These are phyloP conservation scores for Psittacula derbiana DNA, from an alignment of 2,797 vertebrate genomes.

Conservation along the genomic window DNA sequence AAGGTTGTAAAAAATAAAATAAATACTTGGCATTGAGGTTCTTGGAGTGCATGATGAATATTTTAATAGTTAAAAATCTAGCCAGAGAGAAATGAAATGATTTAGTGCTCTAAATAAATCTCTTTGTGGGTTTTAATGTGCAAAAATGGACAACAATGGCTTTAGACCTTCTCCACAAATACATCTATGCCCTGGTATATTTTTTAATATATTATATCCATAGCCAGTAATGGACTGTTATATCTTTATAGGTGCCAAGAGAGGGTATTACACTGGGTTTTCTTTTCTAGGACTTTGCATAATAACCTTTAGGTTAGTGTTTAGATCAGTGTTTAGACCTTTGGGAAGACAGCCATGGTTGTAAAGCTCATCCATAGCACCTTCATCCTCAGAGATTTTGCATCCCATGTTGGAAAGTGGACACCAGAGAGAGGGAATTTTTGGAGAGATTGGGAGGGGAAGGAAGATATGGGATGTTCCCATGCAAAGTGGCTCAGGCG, in stretches of 20 bases:
- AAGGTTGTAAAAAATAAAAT: conserved; percentile 66
- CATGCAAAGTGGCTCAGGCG: neutral
- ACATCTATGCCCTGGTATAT: conserved; percentile 45
- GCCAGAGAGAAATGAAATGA: conserved; percentile 74
- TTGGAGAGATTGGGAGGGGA: neutral
- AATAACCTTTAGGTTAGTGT: conserved; percentile 18
- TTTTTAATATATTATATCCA: conserved; percentile 29
- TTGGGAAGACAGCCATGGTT: neutral
- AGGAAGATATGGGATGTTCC: neutral
- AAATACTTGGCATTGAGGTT: conserved; percentile 73
- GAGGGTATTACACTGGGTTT: conserved; percentile 7
- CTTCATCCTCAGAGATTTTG: neutral
- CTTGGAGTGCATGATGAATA: conserved; percentile 83
- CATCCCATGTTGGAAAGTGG: neutral
- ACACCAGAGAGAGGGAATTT: neutral
- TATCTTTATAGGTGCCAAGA: conserved; percentile 26
- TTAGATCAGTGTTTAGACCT: neutral
- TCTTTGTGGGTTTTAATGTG: conserved; percentile 82
- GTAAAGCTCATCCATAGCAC: neutral
- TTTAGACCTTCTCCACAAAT: conserved; percentile 70
- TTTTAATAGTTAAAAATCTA: conserved; percentile 84
- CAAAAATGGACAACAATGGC: conserved; percentile 77
- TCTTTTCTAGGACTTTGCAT: conserved; percentile 9
- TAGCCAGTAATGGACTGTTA: conserved; percentile 54
- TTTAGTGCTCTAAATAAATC: conserved; percentile 82